Evolutionary conservation across 2,888 invertebrate genomes (phyloP), one percentile per base, ranked within the genome.

Genomic region (Calameuta idolon): DNA sequence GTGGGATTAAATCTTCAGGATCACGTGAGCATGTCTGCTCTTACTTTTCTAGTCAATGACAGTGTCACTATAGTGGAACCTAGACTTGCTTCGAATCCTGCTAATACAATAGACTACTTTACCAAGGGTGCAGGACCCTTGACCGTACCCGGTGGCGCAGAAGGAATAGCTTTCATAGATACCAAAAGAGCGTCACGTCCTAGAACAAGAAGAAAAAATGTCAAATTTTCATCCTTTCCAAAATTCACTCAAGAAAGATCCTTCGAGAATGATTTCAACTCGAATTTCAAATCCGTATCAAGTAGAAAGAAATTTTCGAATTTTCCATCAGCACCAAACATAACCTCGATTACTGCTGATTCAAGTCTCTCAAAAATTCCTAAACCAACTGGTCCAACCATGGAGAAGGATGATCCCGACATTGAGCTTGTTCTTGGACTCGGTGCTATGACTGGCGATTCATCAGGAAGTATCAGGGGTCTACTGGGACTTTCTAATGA

Each of bases 1-100:
- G 97, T 97, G 0, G 97, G 97, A 12, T 94, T 94, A 86, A 97
- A 97, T 91, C 93, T 97, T 0, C 97, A 96, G 90, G 97, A 97
- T 89, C 97, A 97, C 87, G 93, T 96, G 30, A 95, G 95, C 0
- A 94, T 96, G 83, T 94, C 95, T 3, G 95, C 95, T 3, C 92
- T 96, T 76, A 95, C 94, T 0, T 97, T 97, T 88, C 91, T 95
- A 75, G 94, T 96, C 1, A 96, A 96, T 86, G 94, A 94, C 80
- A 94, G 94, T 4, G 92, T 95, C 75, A 95, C 94, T 23, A 92
- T 96, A 1, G 94, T 94, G 80, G 96, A 96, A 89, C 92, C 93
- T 0, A 90, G 92, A 5, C 85, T 94, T 1, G 86, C 80, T 0
- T 85, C 91, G 15, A 92, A 92, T 84, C 94, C 95, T 0, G 81